Conservation (phyloP, 2,888 invertebrate species). For the Acholoe squamosa region DNA sequence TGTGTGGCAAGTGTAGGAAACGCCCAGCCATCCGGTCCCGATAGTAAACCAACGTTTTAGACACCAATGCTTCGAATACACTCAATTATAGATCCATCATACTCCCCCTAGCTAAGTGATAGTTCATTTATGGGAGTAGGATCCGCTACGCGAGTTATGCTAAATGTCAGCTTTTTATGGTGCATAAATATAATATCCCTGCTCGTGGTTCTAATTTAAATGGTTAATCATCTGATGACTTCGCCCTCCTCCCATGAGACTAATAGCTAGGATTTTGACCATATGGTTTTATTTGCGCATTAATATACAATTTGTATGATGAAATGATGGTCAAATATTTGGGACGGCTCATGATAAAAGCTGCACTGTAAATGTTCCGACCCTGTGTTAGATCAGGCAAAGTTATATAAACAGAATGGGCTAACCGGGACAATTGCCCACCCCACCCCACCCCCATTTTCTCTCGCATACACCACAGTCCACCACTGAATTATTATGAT, state of each 20-base stretch:
- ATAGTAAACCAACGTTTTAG: not conserved
- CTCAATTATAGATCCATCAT: not conserved
- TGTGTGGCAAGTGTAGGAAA: not conserved
- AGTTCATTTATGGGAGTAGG: not conserved
- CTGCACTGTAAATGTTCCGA: not conserved
- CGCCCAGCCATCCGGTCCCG: not conserved
- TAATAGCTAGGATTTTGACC: too few relatives aligned
- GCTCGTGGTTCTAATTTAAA: too few relatives aligned
- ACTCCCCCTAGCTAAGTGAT: not conserved
- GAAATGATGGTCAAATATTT: not conserved
- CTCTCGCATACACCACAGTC: not conserved
- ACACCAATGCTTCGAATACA: not conserved
- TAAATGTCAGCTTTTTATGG: slow-evolving; percentile 1
- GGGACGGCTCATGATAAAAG: not conserved
- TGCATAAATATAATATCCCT: not conserved
- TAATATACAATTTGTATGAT: too few relatives aligned
- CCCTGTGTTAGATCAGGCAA: not conserved
- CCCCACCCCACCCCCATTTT: not conserved
- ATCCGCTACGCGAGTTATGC: not conserved
- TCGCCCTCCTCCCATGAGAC: not conserved
- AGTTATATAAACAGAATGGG: not conserved
- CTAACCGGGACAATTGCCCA: not conserved
- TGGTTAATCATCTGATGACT: too few relatives aligned
- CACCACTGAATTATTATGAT: not conserved
- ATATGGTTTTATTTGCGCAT: too few relatives aligned